A percentile compares a stretch with the other conserved stretches of the same genome.
phyloP scores from a whole-genome alignment of 2,113 vertebrate genomes.

The Corythoichthys intestinalis region DNA sequence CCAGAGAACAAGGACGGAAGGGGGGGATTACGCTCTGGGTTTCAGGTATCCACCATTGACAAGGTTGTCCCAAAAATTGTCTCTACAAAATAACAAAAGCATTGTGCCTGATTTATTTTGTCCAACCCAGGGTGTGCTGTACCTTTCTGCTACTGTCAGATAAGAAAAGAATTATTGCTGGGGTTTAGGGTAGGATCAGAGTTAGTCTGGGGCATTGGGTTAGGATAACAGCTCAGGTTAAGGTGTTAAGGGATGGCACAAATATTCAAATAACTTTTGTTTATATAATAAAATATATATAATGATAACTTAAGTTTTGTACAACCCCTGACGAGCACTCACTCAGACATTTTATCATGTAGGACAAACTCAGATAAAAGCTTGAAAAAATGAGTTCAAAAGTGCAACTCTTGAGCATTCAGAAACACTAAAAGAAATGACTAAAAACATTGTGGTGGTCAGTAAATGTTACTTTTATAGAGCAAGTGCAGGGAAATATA shows the following conservation, averaged over 20 bases:
- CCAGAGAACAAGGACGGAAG: conserved; percentile 44
- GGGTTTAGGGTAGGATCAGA: background rate
- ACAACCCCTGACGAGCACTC: no score
- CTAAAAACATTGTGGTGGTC: no score
- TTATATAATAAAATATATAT: no score
- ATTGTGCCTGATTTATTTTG: background rate
- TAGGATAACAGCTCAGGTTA: background rate
- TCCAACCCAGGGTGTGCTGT: background rate
- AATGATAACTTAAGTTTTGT: no score
- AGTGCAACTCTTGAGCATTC: no score
- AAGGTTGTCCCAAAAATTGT: background rate
- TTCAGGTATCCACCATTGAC: background rate
- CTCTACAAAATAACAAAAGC: background rate
- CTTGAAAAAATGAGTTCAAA: no score
- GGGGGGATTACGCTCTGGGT: conserved; percentile 35
- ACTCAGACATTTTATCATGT: no score
- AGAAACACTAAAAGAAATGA: no score
- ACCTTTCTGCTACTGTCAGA: background rate
- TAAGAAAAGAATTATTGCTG: background rate
- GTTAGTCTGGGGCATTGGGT: background rate
- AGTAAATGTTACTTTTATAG: no score
- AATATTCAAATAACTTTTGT: no score
- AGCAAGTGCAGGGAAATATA: no score
- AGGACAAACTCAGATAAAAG: no score
- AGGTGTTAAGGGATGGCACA: background rate